Conservation (phyloP, 2,113 vertebrate species). For the Plecotus auritus region DNA sequence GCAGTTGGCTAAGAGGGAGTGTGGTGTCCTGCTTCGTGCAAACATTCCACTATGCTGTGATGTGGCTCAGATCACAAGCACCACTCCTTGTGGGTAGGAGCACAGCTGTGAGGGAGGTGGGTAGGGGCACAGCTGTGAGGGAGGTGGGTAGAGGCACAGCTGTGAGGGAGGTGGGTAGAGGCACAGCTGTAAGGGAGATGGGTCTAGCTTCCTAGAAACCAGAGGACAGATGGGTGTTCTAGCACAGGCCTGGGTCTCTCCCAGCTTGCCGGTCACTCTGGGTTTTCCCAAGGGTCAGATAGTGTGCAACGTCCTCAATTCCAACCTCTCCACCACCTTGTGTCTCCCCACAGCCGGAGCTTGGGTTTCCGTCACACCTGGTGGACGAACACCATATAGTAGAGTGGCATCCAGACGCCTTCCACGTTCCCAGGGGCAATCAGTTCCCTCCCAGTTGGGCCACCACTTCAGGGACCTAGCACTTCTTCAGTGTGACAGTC, state of each 20-base stretch:
- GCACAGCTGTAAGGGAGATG: too few relatives aligned
- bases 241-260: not conserved
- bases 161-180: too few relatives aligned
- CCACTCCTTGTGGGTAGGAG: too few relatives aligned
- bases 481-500: not conserved
- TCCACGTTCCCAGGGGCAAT: not conserved
- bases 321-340: too few relatives aligned
- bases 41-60: not conserved
- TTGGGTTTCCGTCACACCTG: not conserved
- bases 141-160: too few relatives aligned
- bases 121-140: too few relatives aligned
- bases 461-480: not conserved
- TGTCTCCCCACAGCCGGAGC: not conserved
- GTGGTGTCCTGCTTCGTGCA: not conserved
- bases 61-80: not conserved
- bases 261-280: not conserved
- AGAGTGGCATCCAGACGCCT: not conserved
- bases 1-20: not conserved
- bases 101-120: too few relatives aligned
- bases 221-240: not conserved
- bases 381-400: accelerated
- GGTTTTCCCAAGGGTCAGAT: not conserved
- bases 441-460: not conserved
- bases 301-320: not conserved
- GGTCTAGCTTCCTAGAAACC: not conserved